These are phyloP conservation scores for Acanthisitta chloris DNA, from an alignment of 2,113 vertebrate species.

Conservation along the genomic window DNA sequence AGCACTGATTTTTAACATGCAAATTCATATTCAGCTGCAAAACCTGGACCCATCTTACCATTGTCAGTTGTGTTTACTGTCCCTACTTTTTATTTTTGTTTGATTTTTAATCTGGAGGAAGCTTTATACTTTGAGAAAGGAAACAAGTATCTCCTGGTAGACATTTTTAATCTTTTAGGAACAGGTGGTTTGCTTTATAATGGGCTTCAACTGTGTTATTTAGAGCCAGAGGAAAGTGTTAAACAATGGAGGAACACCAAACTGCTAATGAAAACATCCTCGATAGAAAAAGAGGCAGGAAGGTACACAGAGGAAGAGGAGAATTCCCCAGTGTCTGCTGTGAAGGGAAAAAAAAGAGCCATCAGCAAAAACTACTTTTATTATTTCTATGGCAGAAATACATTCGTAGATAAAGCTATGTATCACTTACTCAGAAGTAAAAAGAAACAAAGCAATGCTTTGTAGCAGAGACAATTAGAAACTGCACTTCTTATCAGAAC, in stretches of 20 bases:
- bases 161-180: neutral
- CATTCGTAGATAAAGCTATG: neutral
- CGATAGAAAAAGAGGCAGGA: neutral
- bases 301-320: neutral
- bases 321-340: neutral
- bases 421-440: neutral
- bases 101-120: neutral
- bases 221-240: slow-evolving; percentile 22
- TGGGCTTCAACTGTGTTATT: neutral
- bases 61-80: neutral
- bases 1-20: neutral
- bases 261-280: slow-evolving; percentile 35
- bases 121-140: neutral
- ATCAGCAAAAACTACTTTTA: neutral
- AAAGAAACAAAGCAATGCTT: neutral
- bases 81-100: neutral
- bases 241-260: slow-evolving; percentile 13
- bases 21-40: neutral
- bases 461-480: neutral
- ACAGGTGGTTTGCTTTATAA: neutral
- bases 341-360: neutral
- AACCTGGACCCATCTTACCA: neutral
- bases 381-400: neutral
- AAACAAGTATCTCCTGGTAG: neutral
- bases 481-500: neutral